A percentile compares a stretch with the other conserved stretches of the same genome.
phyloP scores from a whole-genome alignment of 2,888 invertebrate species.

The Drosophila niveifrons region DNA sequence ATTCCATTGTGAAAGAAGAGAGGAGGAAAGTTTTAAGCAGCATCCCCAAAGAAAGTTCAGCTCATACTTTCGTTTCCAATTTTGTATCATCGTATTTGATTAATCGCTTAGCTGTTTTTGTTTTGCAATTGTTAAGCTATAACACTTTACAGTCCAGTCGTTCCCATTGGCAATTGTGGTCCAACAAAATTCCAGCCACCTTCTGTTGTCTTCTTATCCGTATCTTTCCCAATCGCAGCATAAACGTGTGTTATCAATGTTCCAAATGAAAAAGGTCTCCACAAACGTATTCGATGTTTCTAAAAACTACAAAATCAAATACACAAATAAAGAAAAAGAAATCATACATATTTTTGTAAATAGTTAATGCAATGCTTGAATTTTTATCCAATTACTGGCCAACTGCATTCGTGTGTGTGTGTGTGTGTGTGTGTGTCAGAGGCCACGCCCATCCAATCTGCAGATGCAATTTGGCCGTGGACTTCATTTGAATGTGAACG shows the following conservation, averaged over 20 bases:
- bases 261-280: constrained; percentile 53
- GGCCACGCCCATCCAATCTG: constrained; percentile 47
- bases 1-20: constrained; percentile 23
- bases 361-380: constrained; percentile 73
- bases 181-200: constrained; percentile 40
- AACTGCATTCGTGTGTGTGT: constrained; percentile 49
- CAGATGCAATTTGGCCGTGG: constrained; percentile 44
- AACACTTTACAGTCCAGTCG: constrained; percentile 47
- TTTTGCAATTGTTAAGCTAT: constrained; percentile 75
- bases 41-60: constrained; percentile 1
- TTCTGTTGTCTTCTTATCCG: constrained; percentile 24
- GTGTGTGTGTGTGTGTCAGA: constrained; percentile 35
- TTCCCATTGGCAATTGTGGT: constrained; percentile 34
- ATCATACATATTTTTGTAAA: constrained; percentile 74
- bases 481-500: constrained; percentile 72
- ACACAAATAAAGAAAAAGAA: constrained; percentile 31
- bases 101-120: constrained; percentile 58
- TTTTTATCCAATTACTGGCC: constrained; percentile 62
- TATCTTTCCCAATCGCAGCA: constrained; percentile 30
- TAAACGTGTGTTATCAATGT: constrained; percentile 59
- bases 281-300: constrained; percentile 72
- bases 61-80: background rate
- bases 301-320: constrained; percentile 42
- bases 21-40: constrained; percentile 29
- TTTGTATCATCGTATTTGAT: background rate